Base-by-base conservation (phyloP, 2,113 vertebrate genomes). In the Xiphorhynchus elegans region DNA sequence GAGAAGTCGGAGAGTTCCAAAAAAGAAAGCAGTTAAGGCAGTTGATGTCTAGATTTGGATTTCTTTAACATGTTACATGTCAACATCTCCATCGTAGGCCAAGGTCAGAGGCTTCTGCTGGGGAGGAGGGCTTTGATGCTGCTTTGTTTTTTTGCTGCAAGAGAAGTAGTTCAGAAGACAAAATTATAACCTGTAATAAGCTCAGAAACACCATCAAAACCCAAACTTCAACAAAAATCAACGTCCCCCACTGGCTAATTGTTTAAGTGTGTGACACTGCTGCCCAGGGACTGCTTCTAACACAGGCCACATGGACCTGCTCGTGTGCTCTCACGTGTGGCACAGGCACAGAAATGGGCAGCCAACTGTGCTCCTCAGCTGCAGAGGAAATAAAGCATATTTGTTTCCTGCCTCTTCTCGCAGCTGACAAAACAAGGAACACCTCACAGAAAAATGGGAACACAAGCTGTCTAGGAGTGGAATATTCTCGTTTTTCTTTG, bases 21-120 rank as follows among this genome's bases (percentile, higher is more conserved):
- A 97, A 97, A 96, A 97, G 96, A 97, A 97, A 98, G 97, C 94
- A 63, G 94, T 98, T 98, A 98, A 98, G 98, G 98, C 98, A 98
- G 98, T 90, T 7, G 97, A 98, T 97, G 97, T 98, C 97, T 97
- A 97, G 96, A 97, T 98, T 98, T 98, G 97, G 97, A 96, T 97
- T 97, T 94, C 58, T 93, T 91, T 93, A 64, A 76, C 89, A 82
- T 84, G 93, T 99, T 98, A 99, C 99, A 99, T 99, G 94, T 99
- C 99, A 96, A 98, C 95, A 90, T 99, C 99, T 92, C 99, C 99
- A 16, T 99, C 99, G 7, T 99, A 99, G 90, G 99, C 99, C 97
- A 99, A 98, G 93, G 99, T 99, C 92, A 99, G 97, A 94, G 99
- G 99, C 97, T 99, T 99, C 98, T 99, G 99, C 31, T 99, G 99